Conservation (phyloP, 64 coral and sea anemone species). For the Dendrophyllia cribrosa region DNA sequence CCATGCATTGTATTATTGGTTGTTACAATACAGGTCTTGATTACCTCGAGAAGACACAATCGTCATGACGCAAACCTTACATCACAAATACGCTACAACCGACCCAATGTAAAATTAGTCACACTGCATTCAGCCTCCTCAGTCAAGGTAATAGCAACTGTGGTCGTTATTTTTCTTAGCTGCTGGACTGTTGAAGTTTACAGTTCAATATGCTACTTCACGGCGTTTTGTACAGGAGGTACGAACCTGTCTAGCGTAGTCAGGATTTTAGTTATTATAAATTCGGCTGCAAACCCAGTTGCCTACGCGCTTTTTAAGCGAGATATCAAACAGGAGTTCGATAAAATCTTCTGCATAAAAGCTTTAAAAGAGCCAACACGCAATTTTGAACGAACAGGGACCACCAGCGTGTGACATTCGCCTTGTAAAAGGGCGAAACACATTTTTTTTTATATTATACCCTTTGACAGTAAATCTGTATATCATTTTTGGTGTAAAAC, state of each 20-base stretch:
- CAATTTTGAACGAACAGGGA: not conserved
- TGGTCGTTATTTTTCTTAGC: not conserved
- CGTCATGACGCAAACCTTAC: not conserved
- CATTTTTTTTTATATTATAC: too few species aligned
- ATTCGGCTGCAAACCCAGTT: not conserved
- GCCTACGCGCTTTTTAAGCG: slow-evolving; percentile 14
- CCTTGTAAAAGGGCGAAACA: not conserved
- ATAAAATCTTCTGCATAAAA: not conserved
- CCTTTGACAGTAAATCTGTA: too few species aligned
- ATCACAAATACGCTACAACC: not conserved
- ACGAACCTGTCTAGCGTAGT: not conserved
- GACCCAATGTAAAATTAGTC: not conserved
- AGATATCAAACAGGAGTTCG: slow-evolving; percentile 2
- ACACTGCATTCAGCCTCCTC: not conserved
- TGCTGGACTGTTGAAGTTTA: slow-evolving; percentile 5
- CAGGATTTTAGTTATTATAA: not conserved
- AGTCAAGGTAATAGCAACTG: not conserved
- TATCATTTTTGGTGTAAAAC: too few species aligned
- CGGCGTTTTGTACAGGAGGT: not conserved
- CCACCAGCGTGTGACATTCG: not conserved
- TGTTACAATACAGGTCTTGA: not conserved
- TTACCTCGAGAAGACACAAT: not conserved
- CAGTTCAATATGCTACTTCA: slow-evolving; percentile 24
- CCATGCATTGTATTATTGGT: not conserved
- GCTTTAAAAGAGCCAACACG: not conserved